phyloP scores from a whole-genome alignment of 2,797 vertebrate genomes.

The Chloroceryle inda region DNA sequence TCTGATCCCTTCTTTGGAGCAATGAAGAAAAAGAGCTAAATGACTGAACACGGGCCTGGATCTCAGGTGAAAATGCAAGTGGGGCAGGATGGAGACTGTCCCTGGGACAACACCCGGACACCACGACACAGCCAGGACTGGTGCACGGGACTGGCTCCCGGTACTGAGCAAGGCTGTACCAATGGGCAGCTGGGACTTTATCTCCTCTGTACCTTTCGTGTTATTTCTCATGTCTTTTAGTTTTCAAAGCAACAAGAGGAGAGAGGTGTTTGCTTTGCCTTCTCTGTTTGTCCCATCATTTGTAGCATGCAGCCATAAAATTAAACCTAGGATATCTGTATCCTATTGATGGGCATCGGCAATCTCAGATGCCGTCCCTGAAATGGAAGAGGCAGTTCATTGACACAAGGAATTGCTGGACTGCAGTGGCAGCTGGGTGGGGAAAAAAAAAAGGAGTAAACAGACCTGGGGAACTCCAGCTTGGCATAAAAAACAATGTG shows the following conservation, averaged over 20 bases:
- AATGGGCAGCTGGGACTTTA: background rate
- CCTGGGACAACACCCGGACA: background rate
- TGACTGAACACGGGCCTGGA: background rate
- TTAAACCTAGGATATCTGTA: background rate
- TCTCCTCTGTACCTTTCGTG: background rate
- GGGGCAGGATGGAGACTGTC: background rate
- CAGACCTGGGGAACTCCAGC: constrained; percentile 38
- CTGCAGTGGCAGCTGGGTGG: background rate
- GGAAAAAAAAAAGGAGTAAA: background rate
- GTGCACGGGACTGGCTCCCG: accelerated
- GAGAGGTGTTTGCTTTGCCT: background rate
- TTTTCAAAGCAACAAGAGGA: background rate
- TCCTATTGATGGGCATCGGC: background rate
- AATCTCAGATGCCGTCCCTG: background rate
- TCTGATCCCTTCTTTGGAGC: background rate
- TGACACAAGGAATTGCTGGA: background rate
- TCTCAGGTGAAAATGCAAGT: background rate
- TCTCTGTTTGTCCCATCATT: background rate
- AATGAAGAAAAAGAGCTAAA: background rate
- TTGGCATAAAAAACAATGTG: constrained; percentile 63
- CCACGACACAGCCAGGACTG: accelerated
- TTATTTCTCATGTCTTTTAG: background rate
- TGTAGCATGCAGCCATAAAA: background rate
- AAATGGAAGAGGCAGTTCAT: background rate
- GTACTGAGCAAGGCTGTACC: background rate